Conservation (phyloP, 2,113 vertebrate species). For the Hiodon alosoides region DNA sequence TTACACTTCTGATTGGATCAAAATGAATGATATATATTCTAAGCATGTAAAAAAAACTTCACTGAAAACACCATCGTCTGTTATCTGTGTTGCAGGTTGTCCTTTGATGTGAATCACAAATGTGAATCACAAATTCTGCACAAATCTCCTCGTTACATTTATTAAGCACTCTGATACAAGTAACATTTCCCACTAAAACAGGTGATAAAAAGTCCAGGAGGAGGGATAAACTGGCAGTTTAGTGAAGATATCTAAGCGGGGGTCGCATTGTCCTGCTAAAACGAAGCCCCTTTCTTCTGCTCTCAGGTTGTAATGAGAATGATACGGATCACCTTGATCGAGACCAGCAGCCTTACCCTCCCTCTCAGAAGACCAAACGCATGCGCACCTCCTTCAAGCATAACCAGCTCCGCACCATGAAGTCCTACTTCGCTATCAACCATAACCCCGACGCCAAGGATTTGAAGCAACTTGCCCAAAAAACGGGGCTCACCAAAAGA, state of each 20-base stretch:
- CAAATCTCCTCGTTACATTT: too few relatives aligned
- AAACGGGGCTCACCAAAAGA: constrained; percentile 98
- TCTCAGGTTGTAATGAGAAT: constrained; percentile 92
- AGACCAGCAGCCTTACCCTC: constrained; percentile 92
- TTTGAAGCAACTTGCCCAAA: constrained; percentile 98
- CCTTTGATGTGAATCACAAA: too few relatives aligned
- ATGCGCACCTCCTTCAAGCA: constrained; percentile 99
- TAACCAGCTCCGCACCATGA: constrained; percentile 99
- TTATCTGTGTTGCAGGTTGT: too few relatives aligned
- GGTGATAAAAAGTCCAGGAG: too few relatives aligned
- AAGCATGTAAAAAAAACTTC: too few relatives aligned
- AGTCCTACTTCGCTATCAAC: constrained; percentile 99
- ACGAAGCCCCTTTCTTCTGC: not conserved
- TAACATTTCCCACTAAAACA: too few relatives aligned
- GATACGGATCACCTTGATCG: constrained; percentile 94
- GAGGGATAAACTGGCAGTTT: too few relatives aligned
- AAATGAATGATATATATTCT: too few relatives aligned
- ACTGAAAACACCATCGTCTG: too few relatives aligned
- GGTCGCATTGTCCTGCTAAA: not conserved
- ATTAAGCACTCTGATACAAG: too few relatives aligned
- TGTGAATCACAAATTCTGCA: too few relatives aligned
- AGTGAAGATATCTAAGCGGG: not conserved
- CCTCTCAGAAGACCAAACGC: constrained; percentile 97
- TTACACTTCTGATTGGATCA: too few relatives aligned
- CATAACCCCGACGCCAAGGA: constrained; percentile 99